Conservation (phyloP, 2,888 invertebrate species). For the Ophioninae sp. region DNA sequence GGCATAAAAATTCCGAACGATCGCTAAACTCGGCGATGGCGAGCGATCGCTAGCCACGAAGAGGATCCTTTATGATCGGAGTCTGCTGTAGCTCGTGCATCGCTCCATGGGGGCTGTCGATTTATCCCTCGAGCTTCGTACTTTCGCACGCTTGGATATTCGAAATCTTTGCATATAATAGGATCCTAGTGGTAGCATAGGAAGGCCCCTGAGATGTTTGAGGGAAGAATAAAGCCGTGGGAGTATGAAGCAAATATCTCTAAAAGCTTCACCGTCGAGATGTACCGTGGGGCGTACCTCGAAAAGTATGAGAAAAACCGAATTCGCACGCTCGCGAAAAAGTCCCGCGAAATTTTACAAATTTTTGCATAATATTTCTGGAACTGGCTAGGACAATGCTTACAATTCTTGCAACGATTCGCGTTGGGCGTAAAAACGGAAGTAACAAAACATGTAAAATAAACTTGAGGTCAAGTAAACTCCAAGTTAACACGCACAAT, state of each 20-base stretch:
- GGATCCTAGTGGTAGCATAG: conserved; percentile 21
- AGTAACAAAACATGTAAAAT: too few species aligned
- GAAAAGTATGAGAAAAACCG: conserved; percentile 40
- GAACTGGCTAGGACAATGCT: background rate
- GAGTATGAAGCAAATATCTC: conserved; percentile 18
- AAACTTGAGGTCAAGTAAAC: too few species aligned
- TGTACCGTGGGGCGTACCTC: conserved; percentile 5
- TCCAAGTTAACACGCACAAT: too few species aligned
- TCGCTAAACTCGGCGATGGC: conserved; percentile 50
- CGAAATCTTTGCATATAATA: conserved; percentile 61
- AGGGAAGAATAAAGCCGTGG: conserved; percentile 30
- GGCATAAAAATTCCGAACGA: conserved; percentile 61
- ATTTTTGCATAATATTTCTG: conserved; percentile 44
- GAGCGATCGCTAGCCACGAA: conserved; percentile 40
- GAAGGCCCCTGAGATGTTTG: conserved; percentile 35
- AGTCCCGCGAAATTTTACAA: conserved; percentile 14
- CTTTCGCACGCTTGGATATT: conserved; percentile 61
- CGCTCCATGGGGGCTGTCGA: background rate
- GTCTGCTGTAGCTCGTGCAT: conserved; percentile 8
- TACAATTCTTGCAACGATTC: background rate
- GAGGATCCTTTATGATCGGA: conserved; percentile 55
- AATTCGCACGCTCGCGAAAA: conserved; percentile 54
- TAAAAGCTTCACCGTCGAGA: conserved; percentile 31
- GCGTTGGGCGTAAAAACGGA: background rate
- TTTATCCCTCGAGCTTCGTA: conserved; percentile 18